These are phyloP conservation scores for Clepsis dumicolana DNA, from an alignment of 2,888 invertebrate species.

Conservation along the genomic window DNA sequence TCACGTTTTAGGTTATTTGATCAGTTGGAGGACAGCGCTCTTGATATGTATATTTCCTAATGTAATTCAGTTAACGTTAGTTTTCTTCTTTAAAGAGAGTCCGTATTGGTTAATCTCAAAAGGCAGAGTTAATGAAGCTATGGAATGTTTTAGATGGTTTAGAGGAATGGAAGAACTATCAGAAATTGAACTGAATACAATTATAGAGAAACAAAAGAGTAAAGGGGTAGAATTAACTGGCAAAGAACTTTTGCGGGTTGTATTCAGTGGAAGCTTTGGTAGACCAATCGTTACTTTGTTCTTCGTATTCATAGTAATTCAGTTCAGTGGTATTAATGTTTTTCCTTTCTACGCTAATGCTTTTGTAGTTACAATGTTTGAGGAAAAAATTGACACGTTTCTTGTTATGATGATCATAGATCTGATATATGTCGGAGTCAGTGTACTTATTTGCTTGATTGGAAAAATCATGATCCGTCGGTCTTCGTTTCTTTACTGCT, in stretches of 20 bases:
- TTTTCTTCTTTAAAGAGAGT: constrained; percentile 63
- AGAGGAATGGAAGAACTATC: constrained; percentile 58
- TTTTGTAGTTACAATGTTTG: constrained; percentile 60
- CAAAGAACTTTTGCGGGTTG: constrained; percentile 49
- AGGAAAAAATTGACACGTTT: constrained; percentile 56
- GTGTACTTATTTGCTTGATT: constrained; percentile 52
- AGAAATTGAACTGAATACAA: constrained; percentile 55
- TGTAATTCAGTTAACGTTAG: constrained; percentile 50
- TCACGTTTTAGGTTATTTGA: constrained; percentile 57
- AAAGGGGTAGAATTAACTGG: constrained; percentile 43
- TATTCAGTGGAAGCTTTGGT: constrained; percentile 58
- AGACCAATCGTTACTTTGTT: constrained; percentile 50
- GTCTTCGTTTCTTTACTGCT: constrained; percentile 52
- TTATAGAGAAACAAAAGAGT: constrained; percentile 54
- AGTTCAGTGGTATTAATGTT: constrained; percentile 63
- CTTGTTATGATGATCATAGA: constrained; percentile 61
- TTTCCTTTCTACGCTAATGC: constrained; percentile 62
- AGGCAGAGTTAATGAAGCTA: constrained; percentile 58
- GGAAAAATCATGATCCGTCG: constrained; percentile 57
- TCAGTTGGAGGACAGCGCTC: constrained; percentile 58
- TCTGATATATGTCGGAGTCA: constrained; percentile 52
- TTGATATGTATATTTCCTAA: constrained; percentile 56
- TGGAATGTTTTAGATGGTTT: constrained; percentile 56
- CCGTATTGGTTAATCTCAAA: constrained; percentile 66
- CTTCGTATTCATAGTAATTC: constrained; percentile 55